A percentile compares a stretch with the other conserved stretches of the same genome.
These are phyloP conservation scores for Crotalus helleri DNA, from an alignment of 2,113 vertebrate genomes.

Conservation along the genomic window DNA sequence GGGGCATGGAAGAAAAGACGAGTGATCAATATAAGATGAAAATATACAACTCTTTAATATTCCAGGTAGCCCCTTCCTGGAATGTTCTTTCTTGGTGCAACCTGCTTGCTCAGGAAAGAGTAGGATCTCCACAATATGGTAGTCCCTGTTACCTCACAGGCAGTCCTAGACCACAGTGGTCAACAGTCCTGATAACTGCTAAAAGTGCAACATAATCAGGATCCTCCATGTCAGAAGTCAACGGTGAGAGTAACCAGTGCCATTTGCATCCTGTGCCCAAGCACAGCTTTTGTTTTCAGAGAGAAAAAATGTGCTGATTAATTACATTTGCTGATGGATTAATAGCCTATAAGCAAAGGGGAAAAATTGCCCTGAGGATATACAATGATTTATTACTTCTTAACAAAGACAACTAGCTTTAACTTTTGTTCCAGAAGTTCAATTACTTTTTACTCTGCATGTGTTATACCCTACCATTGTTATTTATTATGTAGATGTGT, in stretches of 20 bases:
- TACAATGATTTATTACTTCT: not conserved
- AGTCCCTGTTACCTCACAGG: not conserved
- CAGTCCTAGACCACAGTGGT: not conserved
- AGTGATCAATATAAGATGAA: not conserved
- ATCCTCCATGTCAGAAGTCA: not conserved
- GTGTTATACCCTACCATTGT: not conserved
- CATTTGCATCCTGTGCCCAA: not conserved
- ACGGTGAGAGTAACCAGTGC: not conserved
- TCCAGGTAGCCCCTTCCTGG: not conserved
- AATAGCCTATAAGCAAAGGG: constrained; percentile 1
- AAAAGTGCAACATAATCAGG: not conserved
- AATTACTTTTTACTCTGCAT: not conserved
- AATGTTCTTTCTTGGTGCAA: not conserved
- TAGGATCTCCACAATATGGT: not conserved
- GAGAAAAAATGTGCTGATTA: constrained; percentile 23
- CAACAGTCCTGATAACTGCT: not conserved
- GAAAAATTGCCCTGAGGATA: constrained; percentile 15
- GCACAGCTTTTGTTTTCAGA: constrained; percentile 4
- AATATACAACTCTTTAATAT: not conserved
- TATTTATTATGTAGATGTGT: not conserved
- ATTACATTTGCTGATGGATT: constrained; percentile 22
- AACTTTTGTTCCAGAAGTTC: not conserved
- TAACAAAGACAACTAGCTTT: not conserved
- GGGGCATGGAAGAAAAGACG: not conserved
- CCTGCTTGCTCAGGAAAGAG: not conserved